A percentile compares a stretch with the other conserved stretches of the same genome.
Conservation (phyloP, 1,140 invertebrate genomes). For the Pissodes strobi region DNA sequence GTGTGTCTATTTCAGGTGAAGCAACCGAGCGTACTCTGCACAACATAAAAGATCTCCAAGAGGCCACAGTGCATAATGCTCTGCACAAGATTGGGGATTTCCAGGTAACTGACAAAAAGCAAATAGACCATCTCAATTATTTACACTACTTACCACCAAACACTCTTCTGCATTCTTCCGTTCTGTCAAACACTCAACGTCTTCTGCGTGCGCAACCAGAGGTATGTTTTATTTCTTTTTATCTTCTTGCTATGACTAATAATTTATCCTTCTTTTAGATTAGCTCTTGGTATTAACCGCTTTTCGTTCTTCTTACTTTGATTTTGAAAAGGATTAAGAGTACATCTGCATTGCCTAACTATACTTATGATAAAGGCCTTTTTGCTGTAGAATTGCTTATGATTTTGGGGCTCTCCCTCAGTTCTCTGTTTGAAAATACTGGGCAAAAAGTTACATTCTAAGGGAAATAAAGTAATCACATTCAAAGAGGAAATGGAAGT, state of each 20-base stretch:
- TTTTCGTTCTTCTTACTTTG: too few relatives aligned
- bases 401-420: too few relatives aligned
- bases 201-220: conserved; percentile 16
- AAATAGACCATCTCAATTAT: conserved; percentile 21
- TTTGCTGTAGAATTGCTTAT: too few relatives aligned
- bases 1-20: conserved; percentile 46
- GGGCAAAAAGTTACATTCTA: too few relatives aligned
- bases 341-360: too few relatives aligned
- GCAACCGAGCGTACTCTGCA: conserved; percentile 51
- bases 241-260: too few relatives aligned
- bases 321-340: too few relatives aligned
- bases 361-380: too few relatives aligned
- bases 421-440: too few relatives aligned
- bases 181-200: conserved; percentile 31
- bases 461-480: too few relatives aligned
- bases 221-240: too few relatives aligned
- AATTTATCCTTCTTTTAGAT: not conserved
- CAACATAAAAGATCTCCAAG: conserved; percentile 60
- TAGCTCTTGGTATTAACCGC: not conserved
- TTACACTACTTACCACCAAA: conserved; percentile 35
- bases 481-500: too few relatives aligned
- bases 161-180: conserved; percentile 35
- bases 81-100: conserved; percentile 65
- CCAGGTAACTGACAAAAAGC: conserved; percentile 56
- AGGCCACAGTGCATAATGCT: conserved; percentile 60